phyloP scores from a whole-genome alignment of 2,113 vertebrate genomes.

The Strix aluco region DNA sequence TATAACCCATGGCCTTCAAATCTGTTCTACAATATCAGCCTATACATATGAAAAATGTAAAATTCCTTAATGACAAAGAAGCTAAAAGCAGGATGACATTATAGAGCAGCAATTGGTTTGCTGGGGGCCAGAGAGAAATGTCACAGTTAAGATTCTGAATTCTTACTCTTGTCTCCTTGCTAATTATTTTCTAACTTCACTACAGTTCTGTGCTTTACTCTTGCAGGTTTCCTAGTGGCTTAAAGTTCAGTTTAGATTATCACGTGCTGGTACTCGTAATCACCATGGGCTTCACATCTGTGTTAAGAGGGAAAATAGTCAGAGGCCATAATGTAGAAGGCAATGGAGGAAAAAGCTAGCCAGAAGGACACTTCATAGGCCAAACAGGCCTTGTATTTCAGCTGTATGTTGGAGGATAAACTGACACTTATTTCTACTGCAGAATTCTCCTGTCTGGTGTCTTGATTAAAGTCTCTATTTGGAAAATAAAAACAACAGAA shows the following conservation, averaged over 20 bases:
- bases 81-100: conserved; percentile 25
- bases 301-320: not conserved
- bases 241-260: not conserved
- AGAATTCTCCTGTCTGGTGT: not conserved
- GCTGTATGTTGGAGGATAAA: not conserved
- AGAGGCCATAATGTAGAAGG: not conserved
- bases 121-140: conserved; percentile 43
- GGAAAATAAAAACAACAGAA: not conserved
- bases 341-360: not conserved
- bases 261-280: not conserved
- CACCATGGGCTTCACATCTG: not conserved
- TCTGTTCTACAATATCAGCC: not conserved
- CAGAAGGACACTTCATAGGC: not conserved
- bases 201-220: not conserved
- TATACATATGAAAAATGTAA: conserved; percentile 27
- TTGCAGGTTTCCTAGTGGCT: not conserved
- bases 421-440: not conserved
- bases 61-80: conserved; percentile 29
- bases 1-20: not conserved
- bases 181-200: conserved; percentile 9
- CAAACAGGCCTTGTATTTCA: not conserved
- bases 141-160: conserved; percentile 22
- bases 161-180: not conserved
- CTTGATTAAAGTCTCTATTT: not conserved
- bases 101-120: conserved; percentile 12